Evolutionary conservation across 2,113 vertebrate genomes (phyloP).

Genomic region (Melanerpes aurifrons): DNA sequence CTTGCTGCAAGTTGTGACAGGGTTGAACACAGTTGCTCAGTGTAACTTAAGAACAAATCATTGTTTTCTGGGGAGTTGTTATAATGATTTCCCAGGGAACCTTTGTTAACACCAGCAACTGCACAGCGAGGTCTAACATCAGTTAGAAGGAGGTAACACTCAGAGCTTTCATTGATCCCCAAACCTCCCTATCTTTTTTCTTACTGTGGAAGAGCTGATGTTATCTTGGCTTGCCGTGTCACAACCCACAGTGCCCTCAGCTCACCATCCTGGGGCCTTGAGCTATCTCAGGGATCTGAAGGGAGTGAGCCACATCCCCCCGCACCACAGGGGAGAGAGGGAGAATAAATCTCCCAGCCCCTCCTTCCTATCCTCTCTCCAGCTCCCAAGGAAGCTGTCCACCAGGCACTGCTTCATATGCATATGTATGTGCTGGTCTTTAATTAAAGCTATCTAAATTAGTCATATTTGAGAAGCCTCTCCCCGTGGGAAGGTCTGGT

Average conservation of each 20-base stretch:
- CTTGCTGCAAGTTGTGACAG: no score
- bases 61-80: not conserved
- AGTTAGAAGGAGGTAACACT: not conserved
- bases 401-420: not conserved
- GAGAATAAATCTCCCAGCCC: rapidly evolving
- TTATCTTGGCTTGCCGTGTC: not conserved
- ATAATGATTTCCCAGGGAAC: not conserved
- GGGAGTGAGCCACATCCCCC: rapidly evolving
- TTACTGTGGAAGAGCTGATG: not conserved
- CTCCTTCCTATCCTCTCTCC: not conserved
- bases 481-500: not conserved
- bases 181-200: not conserved
- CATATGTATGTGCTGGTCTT: not conserved
- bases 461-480: not conserved
- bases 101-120: not conserved
- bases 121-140: not conserved
- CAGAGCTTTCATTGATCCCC: not conserved
- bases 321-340: no score
- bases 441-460: not conserved
- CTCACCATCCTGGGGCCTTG: not conserved
- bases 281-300: not conserved
- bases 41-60: not conserved
- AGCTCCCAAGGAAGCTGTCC: not conserved
- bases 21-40: not conserved
- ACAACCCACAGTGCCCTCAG: not conserved